Evolutionary conservation across 2,888 invertebrate genomes (phyloP), one percentile per base, ranked within the genome.

Genomic region (Cryptocheilus praepositus): DNA sequence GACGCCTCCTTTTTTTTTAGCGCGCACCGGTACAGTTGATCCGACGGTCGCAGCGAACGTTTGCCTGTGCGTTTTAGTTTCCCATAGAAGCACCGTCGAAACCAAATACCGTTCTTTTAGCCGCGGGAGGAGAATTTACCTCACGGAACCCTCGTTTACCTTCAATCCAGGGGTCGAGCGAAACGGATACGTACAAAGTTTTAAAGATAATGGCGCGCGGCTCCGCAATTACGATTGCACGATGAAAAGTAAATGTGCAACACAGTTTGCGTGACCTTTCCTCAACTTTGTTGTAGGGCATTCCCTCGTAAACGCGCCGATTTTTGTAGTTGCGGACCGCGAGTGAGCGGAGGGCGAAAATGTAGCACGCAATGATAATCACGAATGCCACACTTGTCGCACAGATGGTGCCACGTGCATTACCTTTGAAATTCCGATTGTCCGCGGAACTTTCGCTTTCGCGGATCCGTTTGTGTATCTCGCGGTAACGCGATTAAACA

Each of bases 201-300:
- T 63, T 57, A 19, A 53, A 49, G 44, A 16, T 45, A 55, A 60
- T 36, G 51, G 49, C 61, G 61, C 22, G 57, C 46, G 54, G 61
- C 59, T 18, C 64, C 67, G 67, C 67, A 68, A 76, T 81, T 79
- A 71, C 74, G 66, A 55, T 67, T 46, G 68, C 58, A 64, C 64
- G 77, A 76, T 77, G 74, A 78, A 78, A 79, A 81, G 76, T 67
- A 79, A 81, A 80, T 77, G 71, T 73, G 74, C 72, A 78, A 76
- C 56, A 36, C 21, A 64, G 67, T 60, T 63, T 65, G 60, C 65
- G 61, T 79, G 77, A 83, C 78, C 77, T 81, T 76, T 78, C 63
- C 43, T 60, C 74, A 69, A 79, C 74, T 73, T 74, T 74, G 79
- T 80, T 71, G 59, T 52, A 43, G 61, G 58, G 19, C 60, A 56